Evolutionary conservation across 2,113 vertebrate genomes (phyloP), one percentile per base, ranked within the genome.

Genomic region (Tragelaphus scriptus): DNA sequence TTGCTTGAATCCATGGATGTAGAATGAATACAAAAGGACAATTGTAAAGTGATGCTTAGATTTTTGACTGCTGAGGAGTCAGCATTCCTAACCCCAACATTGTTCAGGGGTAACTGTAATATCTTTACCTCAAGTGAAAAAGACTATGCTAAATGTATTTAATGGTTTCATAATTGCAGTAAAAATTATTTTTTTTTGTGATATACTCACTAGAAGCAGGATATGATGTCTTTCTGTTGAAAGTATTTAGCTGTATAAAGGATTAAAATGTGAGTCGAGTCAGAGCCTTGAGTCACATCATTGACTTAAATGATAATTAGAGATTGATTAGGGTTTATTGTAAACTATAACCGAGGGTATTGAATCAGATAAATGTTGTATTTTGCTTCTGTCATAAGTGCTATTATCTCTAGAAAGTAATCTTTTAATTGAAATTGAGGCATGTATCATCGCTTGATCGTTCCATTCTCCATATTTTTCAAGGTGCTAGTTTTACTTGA

Each of bases 101-200:
- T n/a, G 17, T 82, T 82, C 49, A n/a, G 17, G 30, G 30, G 17
- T 53, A 82, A 23, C 30, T n/a, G 49, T 53, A 55, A 32, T 77
- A 80, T 90, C 65, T 98, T 97, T 87, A 97, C 77, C 36, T 95
- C 96, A 88, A 79, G 61, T 81, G 53, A 85, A 94, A 79, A 85
- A 49, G 14, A 85, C 21, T 40, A 11, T 49, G 9, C 55, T 82
- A 89, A 96, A 51, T 0, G 3, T 56, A 93, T 49, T 90, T 87
- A 91, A n/a, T 51, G 49, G 21, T 44, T 77, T 95, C 28, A 77
- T 47, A 80, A 68, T 58, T 82, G 4, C 94, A 51, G 36, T 89
- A 65, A 77, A 79, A 26, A n/a, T 4, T 26, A 14, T 84, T 11
- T 96, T 96, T 96, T 40, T 13, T 89, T 65, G 21, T 82, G 51